Evolutionary conservation across 1,140 invertebrate species (phyloP), one percentile per base, ranked within the genome.

Genomic region (Temnothorax curvispinosus): DNA sequence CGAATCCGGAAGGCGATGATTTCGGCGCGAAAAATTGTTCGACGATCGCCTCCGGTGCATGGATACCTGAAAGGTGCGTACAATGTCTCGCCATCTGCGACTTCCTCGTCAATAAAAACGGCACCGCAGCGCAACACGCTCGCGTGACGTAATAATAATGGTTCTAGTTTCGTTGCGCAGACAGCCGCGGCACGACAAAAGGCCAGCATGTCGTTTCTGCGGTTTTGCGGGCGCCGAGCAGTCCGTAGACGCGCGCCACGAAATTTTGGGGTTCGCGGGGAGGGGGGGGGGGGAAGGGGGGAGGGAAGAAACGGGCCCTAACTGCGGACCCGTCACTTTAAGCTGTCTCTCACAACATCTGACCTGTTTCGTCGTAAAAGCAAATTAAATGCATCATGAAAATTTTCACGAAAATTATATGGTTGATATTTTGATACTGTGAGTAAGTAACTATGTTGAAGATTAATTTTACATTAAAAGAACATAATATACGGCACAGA

Each of bases 121-220:
- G 38, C 75, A 88, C 72, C 87, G 78, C 80, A 88, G 76, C 60
- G 60, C 52, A 71, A 38, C 50, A 38, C 41, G 82, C 60, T 90
- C 88, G 77, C 89, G 77, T 87, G 88, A 89, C 78, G 88, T 90
- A 90, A 90, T 90, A 89, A 90, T 90, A 89, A 89, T 87, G 85
- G 64, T 87, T 38, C 87, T 89, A 90, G 85, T 87, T 67, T 89
- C 50, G 77, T 69, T 78, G 71, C 27, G 64, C 88, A 77, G 76
- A 88, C 86, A 87, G 85, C 90, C 87, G 89, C 78, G 81, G 89
- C 87, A 65, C 60, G 91, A 93, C 92, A 93, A 92, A 93, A 77
- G 89, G 77, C 85, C 93, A 89, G 91, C 90, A 93, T 94, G 94
- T 92, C 90, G 92, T 93, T 87, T 92, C 81, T 95, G 94, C 86